Evolutionary conservation across 2,888 invertebrate genomes (phyloP).

Genomic region (Chesias legatella): DNA sequence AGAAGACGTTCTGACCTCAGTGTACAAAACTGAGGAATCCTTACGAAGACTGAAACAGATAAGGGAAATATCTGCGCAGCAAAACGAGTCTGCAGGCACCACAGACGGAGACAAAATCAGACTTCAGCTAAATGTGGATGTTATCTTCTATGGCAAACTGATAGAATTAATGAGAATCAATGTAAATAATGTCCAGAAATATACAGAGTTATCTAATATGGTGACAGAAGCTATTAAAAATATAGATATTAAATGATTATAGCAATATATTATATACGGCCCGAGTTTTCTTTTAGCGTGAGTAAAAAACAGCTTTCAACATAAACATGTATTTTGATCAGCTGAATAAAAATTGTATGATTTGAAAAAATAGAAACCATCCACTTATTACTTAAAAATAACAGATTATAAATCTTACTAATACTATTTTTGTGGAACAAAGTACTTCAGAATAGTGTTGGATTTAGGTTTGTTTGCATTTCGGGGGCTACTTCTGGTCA

Average conservation of each 20-base stretch:
- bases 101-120: conserved; percentile 97
- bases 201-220: conserved; percentile 80
- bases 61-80: conserved; percentile 79
- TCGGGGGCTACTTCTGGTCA: conserved; percentile 67
- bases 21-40: conserved; percentile 97
- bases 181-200: conserved; percentile 79
- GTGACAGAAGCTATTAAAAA: conserved; percentile 82
- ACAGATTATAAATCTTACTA: conserved; percentile 74
- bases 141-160: conserved; percentile 85
- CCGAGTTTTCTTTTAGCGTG: conserved; percentile 36
- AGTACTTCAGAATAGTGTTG: conserved; percentile 85
- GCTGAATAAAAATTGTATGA: conserved; percentile 78
- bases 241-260: conserved; percentile 79
- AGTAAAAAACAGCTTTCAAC: conserved; percentile 59
- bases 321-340: conserved; percentile 80
- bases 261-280: conserved; percentile 52
- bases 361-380: conserved; percentile 81
- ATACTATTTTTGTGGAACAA: conserved; percentile 84
- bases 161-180: conserved; percentile 78
- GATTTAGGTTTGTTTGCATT: conserved; percentile 78
- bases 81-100: conserved; percentile 79
- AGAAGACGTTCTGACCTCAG: conserved; percentile 93
- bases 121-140: conserved; percentile 92
- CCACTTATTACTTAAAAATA: conserved; percentile 76
- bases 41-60: conserved; percentile 93